Evolutionary conservation across 2,888 invertebrate species (phyloP).

Genomic region (Mallateleia sp.): DNA sequence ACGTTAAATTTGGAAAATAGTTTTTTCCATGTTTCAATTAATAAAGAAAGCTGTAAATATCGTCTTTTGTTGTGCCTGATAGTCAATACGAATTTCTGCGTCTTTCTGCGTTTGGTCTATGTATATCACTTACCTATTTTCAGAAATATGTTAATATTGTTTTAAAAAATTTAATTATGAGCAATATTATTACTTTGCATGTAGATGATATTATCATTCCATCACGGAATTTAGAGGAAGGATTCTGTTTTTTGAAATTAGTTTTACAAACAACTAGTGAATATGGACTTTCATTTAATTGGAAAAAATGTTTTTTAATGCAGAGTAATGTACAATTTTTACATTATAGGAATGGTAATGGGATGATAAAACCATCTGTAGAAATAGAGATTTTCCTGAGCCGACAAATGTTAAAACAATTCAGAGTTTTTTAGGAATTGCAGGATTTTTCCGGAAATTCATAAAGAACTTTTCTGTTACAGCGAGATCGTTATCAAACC

Average conservation of each 20-base stretch:
- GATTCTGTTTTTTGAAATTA: not conserved
- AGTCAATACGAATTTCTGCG: not conserved
- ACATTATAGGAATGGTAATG: not conserved
- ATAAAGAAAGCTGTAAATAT: not conserved
- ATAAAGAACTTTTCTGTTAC: slow-evolving; percentile 2
- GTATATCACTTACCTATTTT: not conserved
- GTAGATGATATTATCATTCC: slow-evolving; percentile 43
- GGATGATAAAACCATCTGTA: not conserved
- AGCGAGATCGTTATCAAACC: not conserved
- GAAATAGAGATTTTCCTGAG: not conserved
- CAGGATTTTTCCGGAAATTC: not conserved
- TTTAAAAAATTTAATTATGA: not conserved
- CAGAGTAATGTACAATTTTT: not conserved
- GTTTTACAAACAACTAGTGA: not conserved
- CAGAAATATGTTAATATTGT: not conserved
- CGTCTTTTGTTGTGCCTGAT: not conserved
- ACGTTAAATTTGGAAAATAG: not conserved
- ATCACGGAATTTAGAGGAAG: slow-evolving; percentile 13
- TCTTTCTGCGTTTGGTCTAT: not conserved
- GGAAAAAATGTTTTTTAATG: not conserved
- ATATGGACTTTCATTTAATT: not conserved
- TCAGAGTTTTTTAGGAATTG: not conserved
- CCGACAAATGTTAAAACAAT: not conserved
- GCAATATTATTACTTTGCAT: not conserved
- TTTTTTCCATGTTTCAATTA: not conserved